Evolutionary conservation across 2,888 invertebrate genomes (phyloP).

Genomic region (Nowickia ferox): DNA sequence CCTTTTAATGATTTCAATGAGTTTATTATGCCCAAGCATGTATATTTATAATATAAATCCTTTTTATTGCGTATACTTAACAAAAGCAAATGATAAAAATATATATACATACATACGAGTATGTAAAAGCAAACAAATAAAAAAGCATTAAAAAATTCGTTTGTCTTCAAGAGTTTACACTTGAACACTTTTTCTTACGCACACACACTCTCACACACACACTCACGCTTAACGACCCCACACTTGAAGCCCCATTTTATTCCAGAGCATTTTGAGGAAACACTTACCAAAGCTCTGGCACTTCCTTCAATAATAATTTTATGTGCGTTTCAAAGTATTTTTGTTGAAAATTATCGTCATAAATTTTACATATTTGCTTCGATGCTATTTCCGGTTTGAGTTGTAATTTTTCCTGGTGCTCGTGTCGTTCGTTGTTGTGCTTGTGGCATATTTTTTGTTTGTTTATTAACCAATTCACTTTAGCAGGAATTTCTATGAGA

Average conservation of each 20-base stretch:
- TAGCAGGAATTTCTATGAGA: not conserved
- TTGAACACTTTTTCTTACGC: conserved; percentile 13
- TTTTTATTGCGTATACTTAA: conserved; percentile 18
- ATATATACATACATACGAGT: no score
- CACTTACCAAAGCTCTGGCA: not conserved
- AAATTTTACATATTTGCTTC: conserved; percentile 47
- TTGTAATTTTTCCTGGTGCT: conserved; percentile 6
- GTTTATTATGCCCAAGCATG: conserved; percentile 32
- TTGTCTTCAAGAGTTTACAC: conserved; percentile 37
- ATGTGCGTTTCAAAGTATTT: conserved; percentile 17
- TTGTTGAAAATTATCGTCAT: conserved; percentile 38
- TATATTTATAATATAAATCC: not conserved
- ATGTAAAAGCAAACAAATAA: not conserved
- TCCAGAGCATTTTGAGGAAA: conserved; percentile 9
- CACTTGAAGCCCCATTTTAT: not conserved
- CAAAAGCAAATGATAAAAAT: not conserved
- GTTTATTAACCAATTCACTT: not conserved
- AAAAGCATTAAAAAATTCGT: not conserved
- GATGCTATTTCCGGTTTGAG: conserved; percentile 25
- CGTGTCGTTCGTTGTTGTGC: not conserved
- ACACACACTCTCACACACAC: not conserved
- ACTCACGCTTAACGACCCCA: not conserved
- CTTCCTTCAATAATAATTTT: conserved; percentile 35
- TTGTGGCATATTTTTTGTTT: not conserved
- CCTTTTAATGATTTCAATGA: conserved; percentile 34